Evolutionary conservation across 2,113 vertebrate genomes (phyloP).

Genomic region (Stictonetta naevosa): DNA sequence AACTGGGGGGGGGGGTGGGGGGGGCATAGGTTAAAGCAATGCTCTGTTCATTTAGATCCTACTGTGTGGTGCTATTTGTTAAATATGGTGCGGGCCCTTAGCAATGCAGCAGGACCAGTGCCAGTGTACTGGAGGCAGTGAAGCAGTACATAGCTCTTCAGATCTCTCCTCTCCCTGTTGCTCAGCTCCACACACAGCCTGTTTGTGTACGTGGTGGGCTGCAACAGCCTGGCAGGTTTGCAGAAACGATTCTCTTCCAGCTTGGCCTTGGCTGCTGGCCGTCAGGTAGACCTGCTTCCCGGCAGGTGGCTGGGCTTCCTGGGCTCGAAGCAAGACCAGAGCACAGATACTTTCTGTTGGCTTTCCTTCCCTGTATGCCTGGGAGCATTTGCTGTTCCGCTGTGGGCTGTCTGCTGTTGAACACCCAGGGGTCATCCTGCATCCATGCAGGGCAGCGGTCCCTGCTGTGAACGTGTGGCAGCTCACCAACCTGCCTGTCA

Average conservation of each 20-base stretch:
- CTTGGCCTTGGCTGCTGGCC: not conserved
- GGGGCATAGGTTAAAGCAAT: not conserved
- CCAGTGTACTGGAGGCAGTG: not conserved
- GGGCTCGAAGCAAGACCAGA: not conserved
- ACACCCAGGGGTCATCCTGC: not conserved
- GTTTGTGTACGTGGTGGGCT: not conserved
- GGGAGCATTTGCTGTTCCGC: not conserved
- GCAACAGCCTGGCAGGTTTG: not conserved
- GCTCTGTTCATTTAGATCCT: not conserved
- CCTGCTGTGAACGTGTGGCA: not conserved
- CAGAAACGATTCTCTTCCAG: not conserved
- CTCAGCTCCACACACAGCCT: not conserved
- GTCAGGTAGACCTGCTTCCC: not conserved
- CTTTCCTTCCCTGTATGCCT: not conserved
- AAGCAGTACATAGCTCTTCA: not conserved
- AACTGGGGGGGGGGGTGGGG: not conserved
- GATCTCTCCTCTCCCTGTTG: not conserved
- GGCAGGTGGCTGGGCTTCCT: not conserved
- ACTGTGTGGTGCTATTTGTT: not conserved
- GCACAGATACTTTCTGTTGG: not conserved
- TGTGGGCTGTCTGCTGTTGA: not conserved
- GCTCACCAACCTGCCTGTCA: not conserved
- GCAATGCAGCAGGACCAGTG: not conserved
- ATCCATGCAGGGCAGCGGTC: not conserved
- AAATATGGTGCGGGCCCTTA: accelerated